phyloP scores from a whole-genome alignment of 2,888 invertebrate species.

The Caenorhabditis angaria region DNA sequence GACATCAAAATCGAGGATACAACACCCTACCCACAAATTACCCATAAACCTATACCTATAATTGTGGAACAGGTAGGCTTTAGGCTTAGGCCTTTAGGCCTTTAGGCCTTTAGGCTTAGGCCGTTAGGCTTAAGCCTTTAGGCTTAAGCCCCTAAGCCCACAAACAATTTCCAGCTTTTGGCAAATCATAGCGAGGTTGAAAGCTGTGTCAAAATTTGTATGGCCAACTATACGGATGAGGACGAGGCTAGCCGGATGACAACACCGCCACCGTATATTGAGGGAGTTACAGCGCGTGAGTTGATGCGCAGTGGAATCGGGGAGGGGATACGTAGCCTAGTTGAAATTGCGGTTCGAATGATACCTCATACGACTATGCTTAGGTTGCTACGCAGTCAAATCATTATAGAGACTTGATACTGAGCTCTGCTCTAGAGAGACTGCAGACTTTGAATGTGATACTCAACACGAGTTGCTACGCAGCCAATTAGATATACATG shows the following conservation, averaged over 20 bases:
- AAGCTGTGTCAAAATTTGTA: conserved; percentile 54
- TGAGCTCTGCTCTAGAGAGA: no score
- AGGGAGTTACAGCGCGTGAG: conserved; percentile 71
- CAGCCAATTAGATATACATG: neutral
- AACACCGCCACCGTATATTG: conserved; percentile 70
- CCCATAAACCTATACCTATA: conserved; percentile 54
- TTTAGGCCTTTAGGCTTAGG: neutral
- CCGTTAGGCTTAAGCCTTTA: neutral
- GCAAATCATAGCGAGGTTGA: conserved; percentile 64
- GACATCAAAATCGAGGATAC: conserved; percentile 17
- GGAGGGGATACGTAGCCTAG: neutral
- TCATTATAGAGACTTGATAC: no score
- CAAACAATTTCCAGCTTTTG: conserved; percentile 53
- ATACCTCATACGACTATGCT: neutral
- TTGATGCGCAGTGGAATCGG: neutral
- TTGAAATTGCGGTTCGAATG: neutral
- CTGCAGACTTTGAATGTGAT: neutral
- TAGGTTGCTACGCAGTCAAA: no score
- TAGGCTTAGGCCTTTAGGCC: neutral
- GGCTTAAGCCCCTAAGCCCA: neutral
- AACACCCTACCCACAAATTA: conserved; percentile 43
- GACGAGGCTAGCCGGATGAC: conserved; percentile 55
- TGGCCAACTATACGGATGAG: conserved; percentile 63
- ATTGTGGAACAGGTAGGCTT: conserved; percentile 61
- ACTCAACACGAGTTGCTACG: neutral